Evolutionary conservation across 2,888 invertebrate species (phyloP).

Genomic region (Lasioglossum morio): DNA sequence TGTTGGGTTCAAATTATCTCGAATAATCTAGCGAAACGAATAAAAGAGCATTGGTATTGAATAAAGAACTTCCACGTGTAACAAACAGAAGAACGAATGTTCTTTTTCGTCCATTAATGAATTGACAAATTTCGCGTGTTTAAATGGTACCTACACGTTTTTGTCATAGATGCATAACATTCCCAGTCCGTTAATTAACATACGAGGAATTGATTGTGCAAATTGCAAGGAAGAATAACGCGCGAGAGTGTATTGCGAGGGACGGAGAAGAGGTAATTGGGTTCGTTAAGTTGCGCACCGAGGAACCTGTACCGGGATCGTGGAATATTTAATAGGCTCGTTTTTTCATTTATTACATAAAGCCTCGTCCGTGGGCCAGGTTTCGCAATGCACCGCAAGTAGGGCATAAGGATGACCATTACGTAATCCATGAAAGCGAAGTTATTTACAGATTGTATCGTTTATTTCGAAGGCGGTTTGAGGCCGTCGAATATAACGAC

Average conservation of each 20-base stretch:
- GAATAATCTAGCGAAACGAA: background rate
- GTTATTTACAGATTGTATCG: constrained; percentile 58
- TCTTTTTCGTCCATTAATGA: background rate
- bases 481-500: constrained; percentile 37
- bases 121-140: too few relatives aligned
- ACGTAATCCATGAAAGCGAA: constrained; percentile 66
- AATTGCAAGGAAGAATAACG: background rate
- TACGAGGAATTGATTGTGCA: background rate
- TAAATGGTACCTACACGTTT: too few relatives aligned
- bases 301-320: constrained; percentile 14
- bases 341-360: constrained; percentile 55
- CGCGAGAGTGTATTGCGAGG: background rate
- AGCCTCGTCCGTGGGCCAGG: constrained; percentile 13
- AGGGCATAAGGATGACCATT: constrained; percentile 63
- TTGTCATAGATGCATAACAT: too few relatives aligned
- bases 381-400: constrained; percentile 58
- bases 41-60: background rate
- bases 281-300: background rate
- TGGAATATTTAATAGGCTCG: constrained; percentile 44
- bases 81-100: background rate
- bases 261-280: background rate
- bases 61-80: background rate
- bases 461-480: constrained; percentile 41
- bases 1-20: background rate
- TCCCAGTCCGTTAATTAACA: too few relatives aligned